Conservation (phyloP, 2,113 vertebrate species). For the Callorhinus ursinus region DNA sequence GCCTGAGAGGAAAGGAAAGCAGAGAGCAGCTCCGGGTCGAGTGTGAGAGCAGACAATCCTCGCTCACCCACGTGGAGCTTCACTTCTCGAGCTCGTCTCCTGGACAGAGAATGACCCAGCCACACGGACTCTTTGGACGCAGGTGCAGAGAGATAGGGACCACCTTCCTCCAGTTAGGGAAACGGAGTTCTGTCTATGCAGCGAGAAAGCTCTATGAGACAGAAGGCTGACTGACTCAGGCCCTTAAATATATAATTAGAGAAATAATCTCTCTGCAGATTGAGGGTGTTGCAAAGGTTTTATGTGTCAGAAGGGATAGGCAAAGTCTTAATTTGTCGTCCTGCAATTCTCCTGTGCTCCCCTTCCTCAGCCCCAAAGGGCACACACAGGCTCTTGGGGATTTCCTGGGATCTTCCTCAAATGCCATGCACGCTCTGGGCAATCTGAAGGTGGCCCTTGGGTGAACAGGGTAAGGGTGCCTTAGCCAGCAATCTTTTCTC, state of each 20-base stretch:
- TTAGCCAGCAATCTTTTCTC: background rate
- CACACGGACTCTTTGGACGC: background rate
- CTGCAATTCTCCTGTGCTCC: background rate
- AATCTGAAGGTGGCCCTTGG: background rate
- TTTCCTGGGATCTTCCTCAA: background rate
- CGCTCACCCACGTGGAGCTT: rapidly evolving
- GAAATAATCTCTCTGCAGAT: background rate
- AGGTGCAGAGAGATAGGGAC: background rate
- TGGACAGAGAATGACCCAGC: rapidly evolving
- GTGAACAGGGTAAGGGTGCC: background rate
- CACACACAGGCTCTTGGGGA: background rate
- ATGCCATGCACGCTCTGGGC: rapidly evolving
- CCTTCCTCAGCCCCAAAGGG: background rate
- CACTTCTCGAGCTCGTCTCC: background rate
- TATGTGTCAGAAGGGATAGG: background rate
- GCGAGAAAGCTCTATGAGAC: background rate
- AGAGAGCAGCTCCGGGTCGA: background rate
- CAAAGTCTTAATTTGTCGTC: background rate
- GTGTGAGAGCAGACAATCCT: background rate
- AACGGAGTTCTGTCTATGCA: background rate
- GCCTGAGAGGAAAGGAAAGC: background rate
- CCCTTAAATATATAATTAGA: background rate
- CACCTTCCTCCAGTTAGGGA: background rate
- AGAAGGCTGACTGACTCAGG: background rate
- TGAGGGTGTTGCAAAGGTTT: background rate